A percentile compares a stretch with the other conserved stretches of the same genome.
Evolutionary conservation across 2,888 invertebrate species (phyloP).

Genomic region (Sabatieria punctata): DNA sequence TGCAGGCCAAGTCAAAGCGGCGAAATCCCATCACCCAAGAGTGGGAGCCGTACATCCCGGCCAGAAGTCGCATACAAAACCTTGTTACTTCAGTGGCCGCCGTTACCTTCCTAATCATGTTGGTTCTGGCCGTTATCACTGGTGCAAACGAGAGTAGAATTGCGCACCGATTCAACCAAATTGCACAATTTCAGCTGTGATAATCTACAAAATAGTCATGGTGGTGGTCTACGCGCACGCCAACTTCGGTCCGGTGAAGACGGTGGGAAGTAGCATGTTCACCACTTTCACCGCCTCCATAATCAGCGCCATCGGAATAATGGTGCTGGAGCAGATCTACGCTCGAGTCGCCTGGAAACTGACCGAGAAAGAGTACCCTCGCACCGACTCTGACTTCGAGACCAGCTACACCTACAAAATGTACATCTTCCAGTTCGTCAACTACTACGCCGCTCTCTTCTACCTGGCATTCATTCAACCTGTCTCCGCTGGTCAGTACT

Average conservation of each 20-base stretch:
- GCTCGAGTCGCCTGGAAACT: slow-evolving; percentile 7
- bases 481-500: background rate
- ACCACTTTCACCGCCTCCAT: slow-evolving; percentile 76
- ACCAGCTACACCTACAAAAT: slow-evolving; percentile 80
- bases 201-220: slow-evolving; percentile 64
- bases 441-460: slow-evolving; percentile 88
- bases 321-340: slow-evolving; percentile 34
- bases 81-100: slow-evolving; percentile 57
- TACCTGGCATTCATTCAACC: slow-evolving; percentile 79
- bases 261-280: slow-evolving; percentile 35
- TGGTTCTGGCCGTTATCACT: slow-evolving; percentile 33
- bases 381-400: slow-evolving; percentile 83
- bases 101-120: slow-evolving; percentile 54
- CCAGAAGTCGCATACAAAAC: slow-evolving; percentile 38
- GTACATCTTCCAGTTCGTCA: slow-evolving; percentile 73
- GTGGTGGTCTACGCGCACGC: slow-evolving; percentile 36
- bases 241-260: slow-evolving; percentile 8
- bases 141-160: slow-evolving; percentile 80
- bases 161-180: too few species aligned
- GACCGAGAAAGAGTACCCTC: slow-evolving; percentile 32
- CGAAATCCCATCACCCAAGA: slow-evolving; percentile 69
- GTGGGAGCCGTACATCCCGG: slow-evolving; percentile 65
- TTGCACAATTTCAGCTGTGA: too few species aligned
- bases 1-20: slow-evolving; percentile 60
- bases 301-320: slow-evolving; percentile 80